Evolutionary conservation across 2,888 invertebrate genomes (phyloP).

Genomic region (Heteropelma amictum): DNA sequence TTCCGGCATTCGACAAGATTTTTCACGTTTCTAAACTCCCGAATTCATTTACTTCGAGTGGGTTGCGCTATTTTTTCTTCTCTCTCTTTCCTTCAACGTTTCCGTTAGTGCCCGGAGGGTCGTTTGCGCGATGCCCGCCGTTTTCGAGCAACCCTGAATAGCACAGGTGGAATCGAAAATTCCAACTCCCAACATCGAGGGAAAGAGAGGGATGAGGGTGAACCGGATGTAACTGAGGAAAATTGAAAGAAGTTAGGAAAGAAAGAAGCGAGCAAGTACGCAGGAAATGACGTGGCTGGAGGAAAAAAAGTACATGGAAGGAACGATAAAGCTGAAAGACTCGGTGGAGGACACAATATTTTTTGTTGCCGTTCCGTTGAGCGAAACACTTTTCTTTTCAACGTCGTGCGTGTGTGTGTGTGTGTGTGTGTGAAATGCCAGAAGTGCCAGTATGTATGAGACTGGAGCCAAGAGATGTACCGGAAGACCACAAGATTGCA

Average conservation of each 20-base stretch:
- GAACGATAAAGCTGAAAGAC: constrained; percentile 15
- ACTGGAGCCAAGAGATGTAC: constrained; percentile 38
- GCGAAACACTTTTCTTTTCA: no score
- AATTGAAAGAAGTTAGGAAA: constrained; percentile 17
- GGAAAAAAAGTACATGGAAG: constrained; percentile 12
- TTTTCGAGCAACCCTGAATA: constrained; percentile 1
- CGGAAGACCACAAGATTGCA: constrained; percentile 55
- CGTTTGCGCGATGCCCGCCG: constrained; percentile 42
- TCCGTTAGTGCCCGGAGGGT: constrained; percentile 6
- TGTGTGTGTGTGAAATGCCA: constrained; percentile 6
- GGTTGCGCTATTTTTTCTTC: neutral
- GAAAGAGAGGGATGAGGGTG: neutral
- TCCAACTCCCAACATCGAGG: neutral
- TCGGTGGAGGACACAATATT: constrained; percentile 16
- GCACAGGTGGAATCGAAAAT: neutral
- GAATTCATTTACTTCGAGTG: constrained; percentile 40
- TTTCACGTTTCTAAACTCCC: neutral
- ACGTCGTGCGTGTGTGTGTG: no score
- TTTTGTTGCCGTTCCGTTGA: no score
- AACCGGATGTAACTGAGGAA: constrained; percentile 1
- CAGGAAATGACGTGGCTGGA: constrained; percentile 1
- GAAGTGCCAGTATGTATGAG: constrained; percentile 1
- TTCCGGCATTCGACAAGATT: neutral
- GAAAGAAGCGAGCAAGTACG: constrained; percentile 18
- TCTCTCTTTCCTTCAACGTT: neutral